Evolutionary conservation across 2,888 invertebrate genomes (phyloP).

Genomic region (Polyploca ridens): DNA sequence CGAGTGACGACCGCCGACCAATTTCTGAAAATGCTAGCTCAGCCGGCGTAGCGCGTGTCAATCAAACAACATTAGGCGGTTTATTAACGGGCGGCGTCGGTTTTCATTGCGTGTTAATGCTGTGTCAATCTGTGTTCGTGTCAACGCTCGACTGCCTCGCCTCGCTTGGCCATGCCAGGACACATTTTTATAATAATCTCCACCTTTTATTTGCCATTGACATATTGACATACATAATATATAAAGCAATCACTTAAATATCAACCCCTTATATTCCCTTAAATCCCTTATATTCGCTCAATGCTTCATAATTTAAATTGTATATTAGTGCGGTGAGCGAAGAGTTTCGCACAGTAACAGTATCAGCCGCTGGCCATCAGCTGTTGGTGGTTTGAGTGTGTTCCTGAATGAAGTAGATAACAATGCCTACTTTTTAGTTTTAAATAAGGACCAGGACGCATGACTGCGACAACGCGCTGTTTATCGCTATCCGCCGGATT

Average conservation of each 20-base stretch:
- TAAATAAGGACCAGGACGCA: not conserved
- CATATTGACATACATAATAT: no score
- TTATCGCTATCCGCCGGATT: not conserved
- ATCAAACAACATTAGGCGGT: not conserved
- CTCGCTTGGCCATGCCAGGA: no score
- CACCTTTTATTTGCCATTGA: no score
- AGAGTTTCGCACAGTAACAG: no score
- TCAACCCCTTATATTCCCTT: no score
- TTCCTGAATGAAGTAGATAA: not conserved
- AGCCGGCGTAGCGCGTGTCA: not conserved
- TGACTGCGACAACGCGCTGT: no score
- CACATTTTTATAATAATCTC: no score
- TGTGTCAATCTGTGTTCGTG: not conserved
- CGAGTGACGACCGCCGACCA: not conserved
- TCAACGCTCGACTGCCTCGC: not conserved
- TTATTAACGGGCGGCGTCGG: not conserved
- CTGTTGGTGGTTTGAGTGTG: not conserved
- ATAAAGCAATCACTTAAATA: no score
- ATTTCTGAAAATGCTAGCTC: not conserved
- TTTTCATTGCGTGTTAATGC: not conserved
- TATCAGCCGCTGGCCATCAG: no score
- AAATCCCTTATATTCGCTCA: no score
- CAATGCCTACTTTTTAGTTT: not conserved
- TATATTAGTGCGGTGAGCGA: no score
- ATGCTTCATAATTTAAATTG: no score